Evolutionary conservation across 2,113 vertebrate genomes (phyloP).

Genomic region (Pseudorhombus dupliciocellatus): DNA sequence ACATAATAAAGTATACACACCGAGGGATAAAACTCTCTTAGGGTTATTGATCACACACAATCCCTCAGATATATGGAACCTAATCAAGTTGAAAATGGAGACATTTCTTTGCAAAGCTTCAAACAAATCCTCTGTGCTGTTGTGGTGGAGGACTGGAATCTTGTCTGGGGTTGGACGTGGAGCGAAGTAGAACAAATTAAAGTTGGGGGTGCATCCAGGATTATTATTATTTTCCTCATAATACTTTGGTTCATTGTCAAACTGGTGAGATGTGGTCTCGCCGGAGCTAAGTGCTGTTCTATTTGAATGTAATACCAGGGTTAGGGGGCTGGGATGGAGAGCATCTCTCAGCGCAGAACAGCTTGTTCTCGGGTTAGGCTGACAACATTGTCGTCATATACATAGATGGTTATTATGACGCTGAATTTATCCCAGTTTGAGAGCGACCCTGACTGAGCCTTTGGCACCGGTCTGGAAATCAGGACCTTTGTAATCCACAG

Average conservation of each 20-base stretch:
- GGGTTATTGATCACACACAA: constrained; percentile 56
- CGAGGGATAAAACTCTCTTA: constrained; percentile 35
- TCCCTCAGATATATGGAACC: constrained; percentile 13
- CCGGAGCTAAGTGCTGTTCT: too few relatives aligned
- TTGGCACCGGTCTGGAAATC: not conserved
- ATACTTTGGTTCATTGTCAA: too few relatives aligned
- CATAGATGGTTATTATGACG: not conserved
- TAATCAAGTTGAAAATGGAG: constrained; percentile 57
- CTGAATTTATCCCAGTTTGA: not conserved
- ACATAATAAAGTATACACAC: constrained; percentile 27
- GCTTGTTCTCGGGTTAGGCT: too few relatives aligned
- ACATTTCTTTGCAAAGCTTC: not conserved
- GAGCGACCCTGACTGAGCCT: not conserved
- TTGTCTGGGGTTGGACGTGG: not conserved
- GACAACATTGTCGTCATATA: too few relatives aligned
- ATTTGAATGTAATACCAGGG: too few relatives aligned
- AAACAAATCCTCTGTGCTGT: not conserved
- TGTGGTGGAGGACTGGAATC: not conserved
- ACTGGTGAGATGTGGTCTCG: too few relatives aligned
- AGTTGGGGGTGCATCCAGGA: too few relatives aligned
- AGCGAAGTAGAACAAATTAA: too few relatives aligned
- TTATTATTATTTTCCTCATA: too few relatives aligned
- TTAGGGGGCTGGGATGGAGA: not conserved
- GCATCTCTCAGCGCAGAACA: too few relatives aligned
- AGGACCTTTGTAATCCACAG: not conserved